These are phyloP conservation scores for Asobara japonica DNA, from an alignment of 1,140 invertebrate species.

Conservation along the genomic window DNA sequence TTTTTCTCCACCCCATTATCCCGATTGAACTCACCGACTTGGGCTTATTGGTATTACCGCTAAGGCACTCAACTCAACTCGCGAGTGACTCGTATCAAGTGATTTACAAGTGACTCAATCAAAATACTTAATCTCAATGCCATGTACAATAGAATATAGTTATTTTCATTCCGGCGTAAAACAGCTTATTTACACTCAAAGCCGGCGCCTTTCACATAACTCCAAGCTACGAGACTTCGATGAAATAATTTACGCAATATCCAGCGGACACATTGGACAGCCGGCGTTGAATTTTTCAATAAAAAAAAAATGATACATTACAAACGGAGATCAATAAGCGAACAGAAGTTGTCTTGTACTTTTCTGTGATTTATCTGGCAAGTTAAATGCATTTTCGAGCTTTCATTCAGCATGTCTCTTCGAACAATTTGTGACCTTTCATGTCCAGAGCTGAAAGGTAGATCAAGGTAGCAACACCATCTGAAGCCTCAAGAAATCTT, in stretches of 20 bases:
- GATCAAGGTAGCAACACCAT: no score
- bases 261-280: not conserved
- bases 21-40: constrained; percentile 3
- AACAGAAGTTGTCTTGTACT: not conserved
- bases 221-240: not conserved
- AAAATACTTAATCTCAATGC: constrained; percentile 30
- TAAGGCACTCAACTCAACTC: not conserved
- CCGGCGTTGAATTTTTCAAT: not conserved
- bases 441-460: no score
- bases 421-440: no score
- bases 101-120: constrained; percentile 35
- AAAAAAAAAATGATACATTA: not conserved
- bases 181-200: constrained; percentile 32
- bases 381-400: constrained; percentile 5
- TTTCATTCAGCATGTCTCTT: not conserved
- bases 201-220: constrained; percentile 13
- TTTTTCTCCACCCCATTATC: not conserved
- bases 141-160: constrained; percentile 36
- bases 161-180: constrained; percentile 33
- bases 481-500: no score
- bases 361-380: not conserved
- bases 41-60: constrained; percentile 29
- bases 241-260: constrained; percentile 2
- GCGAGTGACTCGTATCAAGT: constrained; percentile 18
- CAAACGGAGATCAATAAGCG: not conserved